Evolutionary conservation across 2,888 invertebrate genomes (phyloP), one percentile per base, ranked within the genome.

Genomic region (Sicus ferrugineus): DNA sequence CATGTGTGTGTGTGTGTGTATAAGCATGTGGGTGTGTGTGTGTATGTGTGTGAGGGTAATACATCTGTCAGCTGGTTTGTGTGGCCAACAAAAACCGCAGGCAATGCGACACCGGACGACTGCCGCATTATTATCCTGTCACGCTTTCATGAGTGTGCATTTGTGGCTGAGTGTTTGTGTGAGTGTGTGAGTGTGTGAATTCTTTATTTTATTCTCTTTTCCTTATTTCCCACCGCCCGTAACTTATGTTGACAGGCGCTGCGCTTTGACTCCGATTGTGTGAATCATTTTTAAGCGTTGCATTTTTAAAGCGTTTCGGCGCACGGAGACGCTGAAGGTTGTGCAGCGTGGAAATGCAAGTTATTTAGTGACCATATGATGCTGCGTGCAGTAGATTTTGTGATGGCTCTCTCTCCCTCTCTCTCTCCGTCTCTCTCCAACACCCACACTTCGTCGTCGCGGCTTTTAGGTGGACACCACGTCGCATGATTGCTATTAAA

Each of bases 221-320:
- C 46, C 46, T 21, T n/a, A 21, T 34, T 23, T 52, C n/a, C 38
- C 46, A n/a, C 73, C 71, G 72, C 59, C 70, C 73, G 77, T 77
- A 74, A 77, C 74, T 75, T 76, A 75, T 76, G 75, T 72, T 72
- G 74, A 76, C 75, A 75, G 77, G 74, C 76, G 73, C 73, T 76
- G 76, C 75, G 76, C 75, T 78, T 79, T 80, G 77, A 76, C 78
- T 79, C 76, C 79, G 79, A 79, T 79, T 79, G 73, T 78, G 76
- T 75, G 74, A 75, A 78, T 77, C 77, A 78, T 62, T 42, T 63
- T 56, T 58, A 23, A 23, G 54, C 54, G 54, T 31, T 31, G 52
- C 62, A 42, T 6, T 23, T n/a, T 38, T 34, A 34, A 46, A n/a
- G 9, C 46, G 46, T 3, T 46, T 14, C 46, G 3, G n/a, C n/a